Evolutionary conservation across 2,797 vertebrate genomes (phyloP).

Genomic region (Rhabdophis nuchalis): DNA sequence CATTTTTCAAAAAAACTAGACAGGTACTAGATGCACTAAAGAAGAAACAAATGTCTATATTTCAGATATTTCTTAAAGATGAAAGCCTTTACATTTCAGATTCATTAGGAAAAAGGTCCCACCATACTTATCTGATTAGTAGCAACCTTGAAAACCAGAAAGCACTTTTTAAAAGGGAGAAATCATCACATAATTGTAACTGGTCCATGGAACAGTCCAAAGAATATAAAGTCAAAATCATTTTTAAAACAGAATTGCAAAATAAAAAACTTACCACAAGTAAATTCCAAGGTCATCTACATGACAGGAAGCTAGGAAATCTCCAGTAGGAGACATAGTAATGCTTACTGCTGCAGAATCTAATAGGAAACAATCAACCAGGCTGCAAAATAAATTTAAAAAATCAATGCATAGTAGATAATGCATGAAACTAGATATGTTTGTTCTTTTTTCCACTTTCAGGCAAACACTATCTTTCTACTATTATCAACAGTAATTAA

Average conservation of each 20-base stretch:
- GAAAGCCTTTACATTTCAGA: background rate
- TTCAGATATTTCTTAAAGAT: background rate
- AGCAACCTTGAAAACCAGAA: background rate
- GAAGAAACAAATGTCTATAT: background rate
- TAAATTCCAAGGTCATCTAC: slow-evolving; percentile 91
- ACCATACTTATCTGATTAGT: background rate
- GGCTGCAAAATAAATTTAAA: slow-evolving; percentile 66
- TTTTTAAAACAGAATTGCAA: background rate
- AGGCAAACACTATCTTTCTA: background rate
- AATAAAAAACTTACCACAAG: slow-evolving; percentile 78
- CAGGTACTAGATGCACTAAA: background rate
- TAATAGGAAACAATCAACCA: slow-evolving; percentile 91
- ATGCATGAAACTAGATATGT: background rate
- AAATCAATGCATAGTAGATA: background rate
- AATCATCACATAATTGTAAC: background rate
- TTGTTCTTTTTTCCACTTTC: background rate
- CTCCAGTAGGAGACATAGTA: slow-evolving; percentile 90
- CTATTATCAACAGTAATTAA: background rate
- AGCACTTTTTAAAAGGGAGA: background rate
- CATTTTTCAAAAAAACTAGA: background rate
- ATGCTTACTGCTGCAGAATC: slow-evolving; percentile 83
- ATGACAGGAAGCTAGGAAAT: slow-evolving; percentile 90
- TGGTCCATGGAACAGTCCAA: background rate
- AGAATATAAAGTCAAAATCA: background rate
- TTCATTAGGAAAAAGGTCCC: background rate